phyloP scores from a whole-genome alignment of 2,113 vertebrate genomes.

The Chloropsis hardwickii region DNA sequence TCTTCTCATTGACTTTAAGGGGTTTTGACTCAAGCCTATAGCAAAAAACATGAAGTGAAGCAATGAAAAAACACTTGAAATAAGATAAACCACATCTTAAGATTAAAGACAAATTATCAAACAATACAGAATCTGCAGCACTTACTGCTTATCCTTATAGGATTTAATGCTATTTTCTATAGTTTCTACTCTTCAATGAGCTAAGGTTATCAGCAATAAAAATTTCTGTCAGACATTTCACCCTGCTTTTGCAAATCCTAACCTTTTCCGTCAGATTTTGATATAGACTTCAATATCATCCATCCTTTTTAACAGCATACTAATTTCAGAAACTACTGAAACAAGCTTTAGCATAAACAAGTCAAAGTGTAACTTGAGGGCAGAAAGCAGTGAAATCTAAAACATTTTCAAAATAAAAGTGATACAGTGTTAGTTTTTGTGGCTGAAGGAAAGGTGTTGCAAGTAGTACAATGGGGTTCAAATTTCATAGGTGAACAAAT shows the following conservation, averaged over 20 bases:
- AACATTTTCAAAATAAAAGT: not conserved
- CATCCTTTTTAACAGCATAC: not conserved
- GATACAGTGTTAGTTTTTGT: not conserved
- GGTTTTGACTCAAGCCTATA: not conserved
- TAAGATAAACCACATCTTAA: not conserved
- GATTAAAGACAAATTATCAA: not conserved
- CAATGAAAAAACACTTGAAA: not conserved
- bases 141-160: not conserved
- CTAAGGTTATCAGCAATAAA: not conserved
- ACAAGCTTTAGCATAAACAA: conserved; percentile 9
- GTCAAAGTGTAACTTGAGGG: not conserved
- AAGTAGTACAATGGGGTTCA: not conserved
- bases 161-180: conserved; percentile 2
- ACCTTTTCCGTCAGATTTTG: not conserved
- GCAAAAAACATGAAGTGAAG: not conserved
- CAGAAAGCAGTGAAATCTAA: not conserved
- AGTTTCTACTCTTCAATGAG: not conserved
- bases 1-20: not conserved
- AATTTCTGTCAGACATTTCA: not conserved
- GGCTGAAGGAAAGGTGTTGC: not conserved
- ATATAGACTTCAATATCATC: not conserved
- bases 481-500: not conserved
- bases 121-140: not conserved
- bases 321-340: conserved; percentile 1
- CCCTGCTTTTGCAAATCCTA: not conserved